phyloP scores from a whole-genome alignment of 2,797 vertebrate genomes.

The Paratrypauchen microcephalus region DNA sequence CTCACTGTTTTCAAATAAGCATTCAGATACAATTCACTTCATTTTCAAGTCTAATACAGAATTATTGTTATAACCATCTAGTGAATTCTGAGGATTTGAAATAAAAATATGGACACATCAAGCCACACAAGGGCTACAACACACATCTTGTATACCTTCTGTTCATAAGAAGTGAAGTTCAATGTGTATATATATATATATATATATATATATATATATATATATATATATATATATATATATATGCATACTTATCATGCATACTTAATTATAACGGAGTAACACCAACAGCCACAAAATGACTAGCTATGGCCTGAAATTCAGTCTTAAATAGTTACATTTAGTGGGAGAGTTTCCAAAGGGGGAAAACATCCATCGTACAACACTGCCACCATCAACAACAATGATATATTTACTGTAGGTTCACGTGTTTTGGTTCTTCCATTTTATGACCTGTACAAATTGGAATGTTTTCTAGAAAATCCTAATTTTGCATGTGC shows the following conservation, averaged over 20 bases:
- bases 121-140: slow-evolving; percentile 22
- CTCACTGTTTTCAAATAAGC: slow-evolving; percentile 69
- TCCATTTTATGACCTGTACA: slow-evolving; percentile 49
- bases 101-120: slow-evolving; percentile 26
- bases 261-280: slow-evolving; percentile 64
- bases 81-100: slow-evolving; percentile 44
- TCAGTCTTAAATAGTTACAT: slow-evolving; percentile 61
- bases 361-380: slow-evolving; percentile 59
- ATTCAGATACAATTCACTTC: slow-evolving; percentile 66
- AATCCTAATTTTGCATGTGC: slow-evolving; percentile 54
- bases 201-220: background rate
- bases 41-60: slow-evolving; percentile 72
- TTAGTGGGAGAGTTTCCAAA: slow-evolving; percentile 54
- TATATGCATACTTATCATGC: slow-evolving; percentile 52
- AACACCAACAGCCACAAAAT: slow-evolving; percentile 69
- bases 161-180: slow-evolving; percentile 39
- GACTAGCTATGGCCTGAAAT: slow-evolving; percentile 60
- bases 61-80: slow-evolving; percentile 59
- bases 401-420: slow-evolving; percentile 57
- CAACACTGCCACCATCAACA: slow-evolving; percentile 61
- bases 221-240: background rate
- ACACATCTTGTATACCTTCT: slow-evolving; percentile 30
- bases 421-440: slow-evolving; percentile 45
- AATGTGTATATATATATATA: slow-evolving; percentile 16
- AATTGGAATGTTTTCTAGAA: slow-evolving; percentile 68